Base-by-base conservation (phyloP, 2,113 vertebrate species). In the Leuciscus idus region DNA sequence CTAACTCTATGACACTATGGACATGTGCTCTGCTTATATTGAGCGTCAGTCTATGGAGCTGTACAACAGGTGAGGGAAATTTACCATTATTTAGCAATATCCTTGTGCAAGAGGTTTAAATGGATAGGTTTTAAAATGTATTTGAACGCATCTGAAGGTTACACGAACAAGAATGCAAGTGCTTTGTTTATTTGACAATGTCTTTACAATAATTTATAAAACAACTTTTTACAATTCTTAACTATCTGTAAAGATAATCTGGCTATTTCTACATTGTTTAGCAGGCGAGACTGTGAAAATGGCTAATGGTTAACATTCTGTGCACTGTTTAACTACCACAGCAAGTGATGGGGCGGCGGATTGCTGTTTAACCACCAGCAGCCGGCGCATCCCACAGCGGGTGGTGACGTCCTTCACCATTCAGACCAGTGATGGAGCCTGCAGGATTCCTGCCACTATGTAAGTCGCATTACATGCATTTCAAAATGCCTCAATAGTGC, bases 371-470 rank as follows among this genome's bases (percentile, higher is more conserved):
- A 48, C 4, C 13, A 90, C 87, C 62, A 87, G 36, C 5, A 0
- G 74, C 46, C 75, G 39, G 2, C 73, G 11, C 1, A 86, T 92
- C 59, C 90, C 91, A 1, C 21, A 4, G 3, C 74, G 3, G 4
- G 55, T 82, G 33, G 84, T 92, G 55, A 84, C 19, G 6, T 82
- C 87, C 2, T 91, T 88, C 84, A 82, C 23, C 17, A 9, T 83
- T 21, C 91, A 91, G 87, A 89, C 81, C 0, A 26, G 4, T 7
- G 59, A 59, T 3, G 70, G 55, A 28, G 87, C 76, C 55, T 92
- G 91, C 81, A 85, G 72, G 23, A 55, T 91, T n/a, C 55, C 26
- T 19, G 91, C 91, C 26, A 90, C 87, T 46, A 84, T 90, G 91
- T 92, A 78, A 90, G 91, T 82, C 8, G 30, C 23, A 19, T 72